Conservation (phyloP, 2,888 invertebrate genomes). For the Caenorhabditis sulstoni region DNA sequence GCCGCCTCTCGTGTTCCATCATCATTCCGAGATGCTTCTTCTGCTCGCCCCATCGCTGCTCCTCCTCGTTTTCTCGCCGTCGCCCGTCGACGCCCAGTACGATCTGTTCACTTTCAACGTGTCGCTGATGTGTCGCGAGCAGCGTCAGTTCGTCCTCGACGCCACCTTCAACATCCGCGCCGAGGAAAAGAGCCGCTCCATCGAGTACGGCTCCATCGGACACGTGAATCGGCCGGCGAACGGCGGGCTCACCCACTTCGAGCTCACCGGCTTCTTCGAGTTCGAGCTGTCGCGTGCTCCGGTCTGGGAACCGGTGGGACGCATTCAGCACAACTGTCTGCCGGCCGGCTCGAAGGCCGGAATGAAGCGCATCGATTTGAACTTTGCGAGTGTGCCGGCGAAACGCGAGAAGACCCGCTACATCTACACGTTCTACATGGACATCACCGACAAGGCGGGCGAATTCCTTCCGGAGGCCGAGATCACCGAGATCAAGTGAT, state of each 20-base stretch:
- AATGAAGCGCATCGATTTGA: constrained; percentile 6
- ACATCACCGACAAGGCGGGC: constrained; percentile 30
- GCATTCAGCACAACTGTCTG: constrained; percentile 20
- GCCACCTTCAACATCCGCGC: constrained; percentile 33
- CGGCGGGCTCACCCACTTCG: constrained; percentile 2
- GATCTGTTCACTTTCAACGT: constrained; percentile 41
- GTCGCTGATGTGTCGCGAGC: constrained; percentile 22
- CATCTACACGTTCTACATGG: constrained; percentile 25
- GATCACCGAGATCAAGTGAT: neutral
- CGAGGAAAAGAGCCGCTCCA: constrained; percentile 3
- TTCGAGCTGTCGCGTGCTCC: constrained; percentile 9
- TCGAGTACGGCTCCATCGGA: neutral
- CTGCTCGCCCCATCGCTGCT: neutral
- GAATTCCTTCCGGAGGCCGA: constrained; percentile 12
- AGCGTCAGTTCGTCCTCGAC: constrained; percentile 13
- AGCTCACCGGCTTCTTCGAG: constrained; percentile 20
- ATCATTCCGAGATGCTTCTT: neutral
- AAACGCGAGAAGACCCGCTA: constrained; percentile 24
- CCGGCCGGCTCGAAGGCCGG: neutral
- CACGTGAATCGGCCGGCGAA: neutral
- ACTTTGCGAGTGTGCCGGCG: constrained; percentile 21
- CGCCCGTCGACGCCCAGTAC: constrained; percentile 15
- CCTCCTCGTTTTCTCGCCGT: constrained; percentile 10
- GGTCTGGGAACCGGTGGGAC: constrained; percentile 28
- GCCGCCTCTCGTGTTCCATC: neutral